phyloP scores from a whole-genome alignment of 1,140 invertebrate species.

The Lethrus apterus region DNA sequence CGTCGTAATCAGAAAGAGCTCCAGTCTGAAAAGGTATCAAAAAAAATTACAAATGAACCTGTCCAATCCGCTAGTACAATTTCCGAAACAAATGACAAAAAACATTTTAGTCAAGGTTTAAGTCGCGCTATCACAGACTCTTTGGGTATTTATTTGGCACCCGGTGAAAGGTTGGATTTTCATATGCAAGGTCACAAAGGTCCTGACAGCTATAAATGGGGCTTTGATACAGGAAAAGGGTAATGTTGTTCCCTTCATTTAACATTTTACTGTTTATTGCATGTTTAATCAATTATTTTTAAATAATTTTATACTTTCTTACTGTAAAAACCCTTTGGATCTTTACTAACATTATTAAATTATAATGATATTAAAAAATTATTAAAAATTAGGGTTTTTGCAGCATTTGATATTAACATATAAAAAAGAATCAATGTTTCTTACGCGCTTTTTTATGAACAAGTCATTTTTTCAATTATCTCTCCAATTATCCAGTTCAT shows the following conservation, averaged over 20 bases:
- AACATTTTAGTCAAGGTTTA: constrained; percentile 4
- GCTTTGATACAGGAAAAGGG: constrained; percentile 81
- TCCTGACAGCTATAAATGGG: constrained; percentile 78
- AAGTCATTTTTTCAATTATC: no score
- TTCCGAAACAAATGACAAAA: neutral
- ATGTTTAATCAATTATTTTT: no score
- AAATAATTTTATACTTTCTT: constrained; percentile 9
- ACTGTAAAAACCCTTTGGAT: neutral
- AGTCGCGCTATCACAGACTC: constrained; percentile 3
- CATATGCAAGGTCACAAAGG: constrained; percentile 65
- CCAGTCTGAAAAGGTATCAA: constrained; percentile 23
- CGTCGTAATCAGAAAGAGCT: constrained; percentile 33
- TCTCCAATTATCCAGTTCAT: no score
- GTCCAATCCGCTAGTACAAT: constrained; percentile 6
- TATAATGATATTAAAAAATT: constrained; percentile 9
- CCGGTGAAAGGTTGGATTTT: constrained; percentile 42
- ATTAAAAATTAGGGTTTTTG: no score
- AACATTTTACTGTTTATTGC: neutral
- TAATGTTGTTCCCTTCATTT: constrained; percentile 42
- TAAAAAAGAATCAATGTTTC: no score
- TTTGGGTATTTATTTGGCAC: constrained; percentile 5
- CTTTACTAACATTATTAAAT: neutral
- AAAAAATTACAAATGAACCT: constrained; percentile 13
- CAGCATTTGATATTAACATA: no score
- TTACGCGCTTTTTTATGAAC: no score